phyloP scores from a whole-genome alignment of 1,140 invertebrate genomes.

The Caerostris darwini region DNA sequence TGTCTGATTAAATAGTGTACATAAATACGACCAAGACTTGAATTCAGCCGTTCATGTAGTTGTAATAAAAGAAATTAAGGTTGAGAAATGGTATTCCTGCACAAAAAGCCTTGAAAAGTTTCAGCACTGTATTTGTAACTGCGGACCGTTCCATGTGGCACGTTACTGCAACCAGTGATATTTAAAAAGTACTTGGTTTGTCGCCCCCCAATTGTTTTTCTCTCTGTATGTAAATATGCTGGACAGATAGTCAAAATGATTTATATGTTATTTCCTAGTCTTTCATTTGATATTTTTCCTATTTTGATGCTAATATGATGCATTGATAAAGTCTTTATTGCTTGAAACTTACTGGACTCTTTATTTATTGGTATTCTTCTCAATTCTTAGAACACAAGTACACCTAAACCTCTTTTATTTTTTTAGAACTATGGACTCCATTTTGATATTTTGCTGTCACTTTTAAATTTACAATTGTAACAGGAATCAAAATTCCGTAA shows the following conservation, averaged over 20 bases:
- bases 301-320: conserved; percentile 76
- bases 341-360: conserved; percentile 47
- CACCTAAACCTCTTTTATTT: too few species aligned
- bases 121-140: conserved; percentile 50
- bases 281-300: conserved; percentile 78
- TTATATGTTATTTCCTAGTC: conserved; percentile 75
- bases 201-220: background rate
- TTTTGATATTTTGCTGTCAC: too few species aligned
- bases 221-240: conserved; percentile 61
- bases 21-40: background rate
- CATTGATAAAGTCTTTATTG: conserved; percentile 77
- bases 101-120: conserved; percentile 4
- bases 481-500: too few species aligned
- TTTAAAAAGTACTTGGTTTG: conserved; percentile 57
- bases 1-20: background rate
- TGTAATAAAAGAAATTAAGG: background rate
- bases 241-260: conserved; percentile 74
- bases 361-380: conserved; percentile 33
- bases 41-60: conserved; percentile 20
- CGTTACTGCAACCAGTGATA: conserved; percentile 73
- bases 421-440: background rate
- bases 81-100: conserved; percentile 28
- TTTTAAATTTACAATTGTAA: background rate
- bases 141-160: conserved; percentile 52
- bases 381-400: too few species aligned